phyloP scores from a whole-genome alignment of 2,888 invertebrate species.

The Acheta domesticus region DNA sequence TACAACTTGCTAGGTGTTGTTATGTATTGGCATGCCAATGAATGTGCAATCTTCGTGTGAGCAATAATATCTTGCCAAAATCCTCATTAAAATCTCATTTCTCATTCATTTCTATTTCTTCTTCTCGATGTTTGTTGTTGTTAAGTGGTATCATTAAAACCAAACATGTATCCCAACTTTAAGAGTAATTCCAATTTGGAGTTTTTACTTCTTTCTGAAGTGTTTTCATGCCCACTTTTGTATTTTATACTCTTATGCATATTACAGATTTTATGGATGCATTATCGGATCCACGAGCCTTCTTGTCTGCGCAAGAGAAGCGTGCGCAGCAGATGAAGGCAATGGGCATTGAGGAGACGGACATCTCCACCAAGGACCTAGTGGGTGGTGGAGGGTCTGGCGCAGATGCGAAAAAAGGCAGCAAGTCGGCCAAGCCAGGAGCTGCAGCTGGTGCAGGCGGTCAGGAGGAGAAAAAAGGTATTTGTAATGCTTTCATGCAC shows the following conservation, averaged over 20 bases:
- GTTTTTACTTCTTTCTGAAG: too few species aligned
- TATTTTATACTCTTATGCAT: not conserved
- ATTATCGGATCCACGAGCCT: slow-evolving; percentile 89
- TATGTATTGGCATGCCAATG: too few species aligned
- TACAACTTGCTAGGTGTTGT: too few species aligned
- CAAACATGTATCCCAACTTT: too few species aligned
- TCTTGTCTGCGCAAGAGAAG: slow-evolving; percentile 82
- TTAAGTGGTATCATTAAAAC: not conserved
- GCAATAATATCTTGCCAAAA: too few species aligned
- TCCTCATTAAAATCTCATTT: too few species aligned
- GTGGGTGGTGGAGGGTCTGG: slow-evolving; percentile 40
- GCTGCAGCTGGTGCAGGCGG: slow-evolving; percentile 36
- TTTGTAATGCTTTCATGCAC: slow-evolving; percentile 26
- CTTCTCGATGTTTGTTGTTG: not conserved
- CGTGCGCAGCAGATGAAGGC: slow-evolving; percentile 90
- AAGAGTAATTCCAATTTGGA: too few species aligned
- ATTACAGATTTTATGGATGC: slow-evolving; percentile 92
- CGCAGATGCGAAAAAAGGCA: slow-evolving; percentile 41
- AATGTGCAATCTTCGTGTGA: too few species aligned
- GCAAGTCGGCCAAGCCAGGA: slow-evolving; percentile 42
- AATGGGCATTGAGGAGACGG: slow-evolving; percentile 85
- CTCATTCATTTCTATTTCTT: not conserved
- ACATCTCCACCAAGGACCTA: slow-evolving; percentile 47
- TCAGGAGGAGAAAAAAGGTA: slow-evolving; percentile 61
- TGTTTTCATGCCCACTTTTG: too few species aligned